Base-by-base conservation (phyloP, 2,797 vertebrate species). In the Sparidentex hasta region DNA sequence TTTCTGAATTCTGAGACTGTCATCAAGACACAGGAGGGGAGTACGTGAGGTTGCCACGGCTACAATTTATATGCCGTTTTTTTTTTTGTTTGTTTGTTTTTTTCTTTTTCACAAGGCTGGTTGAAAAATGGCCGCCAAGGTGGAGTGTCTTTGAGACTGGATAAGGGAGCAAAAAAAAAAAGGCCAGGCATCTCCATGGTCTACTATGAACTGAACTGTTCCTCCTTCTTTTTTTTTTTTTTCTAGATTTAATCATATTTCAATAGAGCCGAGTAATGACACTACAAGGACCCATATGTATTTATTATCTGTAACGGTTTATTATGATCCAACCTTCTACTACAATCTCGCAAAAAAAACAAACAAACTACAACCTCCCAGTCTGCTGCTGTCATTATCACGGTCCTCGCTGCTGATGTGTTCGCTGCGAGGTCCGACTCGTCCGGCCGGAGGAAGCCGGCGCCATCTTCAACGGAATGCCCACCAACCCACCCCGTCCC, bases 281-380 rank as follows among this genome's bases (percentile, higher is more conserved):
- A 90, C 93, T 95, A 95, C 94, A 95, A 91, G 83, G 93, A 96
- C 91, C 82, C 86, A 96, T 97, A 97, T 97, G 96, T 98, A 98
- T 97, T 98, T 97, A 98, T 98, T 97, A 95, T 93, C 81, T 92
- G 82, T 85, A 79, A 91, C 87, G 57, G 70, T 89, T 90, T 87
- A 70, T 77, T 70, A 70, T 59, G 74, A 83, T 77, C 77, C 76
- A 90, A 64, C 92, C 92, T 93, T 93, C 87, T 93, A 93, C 93
- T 78, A 76, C 85, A 86, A 85, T 93, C 87, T 85, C 33, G 81
- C 87, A 41, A 83, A 82, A 94, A 38, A 38, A 38, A 38, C 3
- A 83, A 82, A 94, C 7, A 38, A 38, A 38, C 6, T 7, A 38
- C 89, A 38, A 38, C 33, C 90, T 90, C 76, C 93, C 87, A 89